phyloP scores from a whole-genome alignment of 2,888 invertebrate genomes.

The Troides aeacus region DNA sequence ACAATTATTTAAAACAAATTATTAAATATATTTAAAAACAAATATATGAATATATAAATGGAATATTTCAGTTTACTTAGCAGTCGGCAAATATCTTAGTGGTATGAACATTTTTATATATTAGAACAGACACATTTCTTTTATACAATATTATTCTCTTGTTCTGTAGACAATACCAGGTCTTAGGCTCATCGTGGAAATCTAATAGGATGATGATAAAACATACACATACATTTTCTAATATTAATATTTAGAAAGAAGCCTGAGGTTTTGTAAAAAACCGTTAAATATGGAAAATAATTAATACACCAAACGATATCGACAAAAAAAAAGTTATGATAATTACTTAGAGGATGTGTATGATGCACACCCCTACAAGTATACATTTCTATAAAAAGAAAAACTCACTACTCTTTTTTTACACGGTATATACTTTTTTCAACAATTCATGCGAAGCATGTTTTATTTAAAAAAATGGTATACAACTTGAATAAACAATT shows the following conservation, averaged over 20 bases:
- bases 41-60: not conserved
- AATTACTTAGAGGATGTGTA: not conserved
- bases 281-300: not conserved
- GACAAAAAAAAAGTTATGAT: no score
- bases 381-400: not conserved
- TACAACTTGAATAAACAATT: no score
- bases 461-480: no score
- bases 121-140: not conserved
- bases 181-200: not conserved
- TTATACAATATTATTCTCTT: not conserved
- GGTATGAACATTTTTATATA: not conserved
- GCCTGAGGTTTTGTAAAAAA: not conserved
- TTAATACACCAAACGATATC: no score
- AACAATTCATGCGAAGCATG: no score
- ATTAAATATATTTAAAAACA: not conserved
- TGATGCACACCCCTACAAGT: not conserved
- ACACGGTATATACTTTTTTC: not conserved
- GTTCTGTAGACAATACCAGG: not conserved
- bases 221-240: not conserved
- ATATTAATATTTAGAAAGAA: not conserved
- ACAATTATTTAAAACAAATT: not conserved
- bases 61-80: not conserved
- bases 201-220: not conserved
- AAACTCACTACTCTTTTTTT: not conserved
- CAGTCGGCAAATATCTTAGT: not conserved